A percentile compares a stretch with the other conserved stretches of the same genome.
Evolutionary conservation across 1,140 invertebrate genomes (phyloP).

Genomic region (Ips nitidus): DNA sequence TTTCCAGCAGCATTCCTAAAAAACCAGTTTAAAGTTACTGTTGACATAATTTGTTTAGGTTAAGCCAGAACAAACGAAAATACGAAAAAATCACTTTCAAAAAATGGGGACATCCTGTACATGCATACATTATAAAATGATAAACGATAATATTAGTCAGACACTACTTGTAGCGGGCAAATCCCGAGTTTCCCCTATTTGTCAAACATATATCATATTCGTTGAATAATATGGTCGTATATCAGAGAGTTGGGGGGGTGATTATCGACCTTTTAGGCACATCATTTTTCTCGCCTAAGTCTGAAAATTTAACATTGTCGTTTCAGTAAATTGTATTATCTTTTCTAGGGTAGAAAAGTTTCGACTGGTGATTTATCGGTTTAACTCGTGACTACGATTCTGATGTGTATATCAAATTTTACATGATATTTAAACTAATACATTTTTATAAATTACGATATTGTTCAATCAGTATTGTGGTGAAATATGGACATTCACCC

Average conservation of each 20-base stretch:
- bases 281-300: constrained; percentile 22
- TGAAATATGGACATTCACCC: too few relatives aligned
- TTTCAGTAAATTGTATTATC: too few relatives aligned
- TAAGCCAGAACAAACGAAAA: background rate
- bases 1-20: constrained; percentile 71
- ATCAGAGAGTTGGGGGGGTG: constrained; percentile 13
- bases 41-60: background rate
- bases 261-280: constrained; percentile 32
- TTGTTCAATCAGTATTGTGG: too few relatives aligned
- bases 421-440: too few relatives aligned
- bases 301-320: background rate
- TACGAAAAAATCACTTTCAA: too few relatives aligned
- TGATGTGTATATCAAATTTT: too few relatives aligned
- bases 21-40: constrained; percentile 38
- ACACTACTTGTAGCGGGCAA: constrained; percentile 21
- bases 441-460: too few relatives aligned
- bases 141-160: constrained; percentile 27
- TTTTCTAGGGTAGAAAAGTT: too few relatives aligned
- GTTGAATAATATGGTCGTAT: constrained; percentile 28
- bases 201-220: constrained; percentile 31
- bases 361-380: too few relatives aligned
- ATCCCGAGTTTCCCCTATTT: constrained; percentile 20
- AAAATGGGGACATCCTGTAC: too few relatives aligned
- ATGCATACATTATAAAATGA: background rate
- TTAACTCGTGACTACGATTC: too few relatives aligned